Evolutionary conservation across 1,140 invertebrate species (phyloP).

Genomic region (Drosophila takahashii): DNA sequence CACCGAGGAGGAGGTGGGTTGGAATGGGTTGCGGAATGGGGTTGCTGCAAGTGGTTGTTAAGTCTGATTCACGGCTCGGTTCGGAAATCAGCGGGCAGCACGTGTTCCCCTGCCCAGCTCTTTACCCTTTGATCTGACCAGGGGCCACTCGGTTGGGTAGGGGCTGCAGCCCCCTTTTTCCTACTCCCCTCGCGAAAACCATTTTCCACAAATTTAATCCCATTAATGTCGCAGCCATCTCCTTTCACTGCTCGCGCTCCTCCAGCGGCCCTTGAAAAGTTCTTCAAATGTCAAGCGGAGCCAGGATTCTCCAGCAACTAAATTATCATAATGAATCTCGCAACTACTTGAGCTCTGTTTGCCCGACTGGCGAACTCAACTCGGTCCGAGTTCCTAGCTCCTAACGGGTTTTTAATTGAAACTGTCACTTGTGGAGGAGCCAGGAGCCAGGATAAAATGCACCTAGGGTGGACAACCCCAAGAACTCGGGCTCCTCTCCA

Average conservation of each 20-base stretch:
- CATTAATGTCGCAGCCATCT: constrained; percentile 57
- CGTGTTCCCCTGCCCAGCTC: constrained; percentile 44
- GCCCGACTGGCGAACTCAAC: constrained; percentile 30
- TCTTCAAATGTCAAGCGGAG: constrained; percentile 76
- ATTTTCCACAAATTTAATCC: constrained; percentile 80
- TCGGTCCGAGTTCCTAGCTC: constrained; percentile 21
- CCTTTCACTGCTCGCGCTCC: constrained; percentile 24
- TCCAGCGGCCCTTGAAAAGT: constrained; percentile 53
- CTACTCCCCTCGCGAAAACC: constrained; percentile 35
- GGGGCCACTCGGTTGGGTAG: constrained; percentile 18
- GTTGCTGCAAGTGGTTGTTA: constrained; percentile 57
- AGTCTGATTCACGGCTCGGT: constrained; percentile 62
- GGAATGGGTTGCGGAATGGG: background rate
- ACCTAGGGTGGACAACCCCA: constrained; percentile 10
- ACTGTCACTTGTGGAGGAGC: constrained; percentile 70
- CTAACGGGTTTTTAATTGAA: constrained; percentile 72
- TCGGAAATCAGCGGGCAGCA: constrained; percentile 56
- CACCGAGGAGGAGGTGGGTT: constrained; percentile 20
- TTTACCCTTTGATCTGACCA: constrained; percentile 20
- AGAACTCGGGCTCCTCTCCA: constrained; percentile 57
- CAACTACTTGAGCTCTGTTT: constrained; percentile 73
- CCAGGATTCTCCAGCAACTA: constrained; percentile 61
- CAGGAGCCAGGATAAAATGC: constrained; percentile 12
- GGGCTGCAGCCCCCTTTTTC: background rate
- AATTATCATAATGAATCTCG: constrained; percentile 81